These are phyloP conservation scores for Blastobasis adustella DNA, from an alignment of 2,888 invertebrate genomes.

Conservation along the genomic window DNA sequence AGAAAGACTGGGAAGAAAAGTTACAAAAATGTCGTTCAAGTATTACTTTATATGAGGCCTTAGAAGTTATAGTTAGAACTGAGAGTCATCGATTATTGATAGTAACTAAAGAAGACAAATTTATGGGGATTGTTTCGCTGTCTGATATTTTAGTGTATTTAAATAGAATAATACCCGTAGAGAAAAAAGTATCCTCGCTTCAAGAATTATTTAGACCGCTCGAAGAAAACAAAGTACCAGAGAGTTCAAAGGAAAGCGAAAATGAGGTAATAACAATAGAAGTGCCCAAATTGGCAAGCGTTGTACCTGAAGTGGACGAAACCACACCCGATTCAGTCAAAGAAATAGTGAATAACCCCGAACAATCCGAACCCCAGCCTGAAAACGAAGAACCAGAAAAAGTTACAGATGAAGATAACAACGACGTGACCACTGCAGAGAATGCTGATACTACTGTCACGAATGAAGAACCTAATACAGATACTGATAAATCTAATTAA, in stretches of 20 bases:
- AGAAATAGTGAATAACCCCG: conserved; percentile 12
- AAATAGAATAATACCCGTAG: conserved; percentile 67
- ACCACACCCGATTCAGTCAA: conserved; percentile 13
- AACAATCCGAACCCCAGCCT: conserved; percentile 13
- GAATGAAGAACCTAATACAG: conserved; percentile 25
- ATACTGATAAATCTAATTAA: conserved; percentile 24
- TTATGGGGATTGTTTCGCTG: conserved; percentile 64
- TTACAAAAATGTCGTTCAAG: conserved; percentile 91
- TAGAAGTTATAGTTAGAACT: conserved; percentile 93
- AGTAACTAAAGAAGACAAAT: conserved; percentile 67
- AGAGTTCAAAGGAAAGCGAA: conserved; percentile 60
- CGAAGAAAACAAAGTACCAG: conserved; percentile 63
- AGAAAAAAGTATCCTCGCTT: conserved; percentile 64
- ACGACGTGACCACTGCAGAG: conserved; percentile 12
- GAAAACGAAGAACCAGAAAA: conserved; percentile 23
- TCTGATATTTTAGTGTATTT: conserved; percentile 70
- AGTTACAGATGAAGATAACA: conserved; percentile 12
- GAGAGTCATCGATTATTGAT: conserved; percentile 80
- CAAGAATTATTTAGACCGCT: conserved; percentile 68
- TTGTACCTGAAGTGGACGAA: conserved; percentile 36
- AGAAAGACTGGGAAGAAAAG: conserved; percentile 94
- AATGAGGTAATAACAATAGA: conserved; percentile 59
- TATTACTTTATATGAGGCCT: conserved; percentile 87
- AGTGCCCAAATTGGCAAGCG: conserved; percentile 38
- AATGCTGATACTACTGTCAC: conserved; percentile 22